These are phyloP conservation scores for Sebastes kiyomatsui DNA, from an alignment of 2,797 vertebrate genomes.

Conservation along the genomic window DNA sequence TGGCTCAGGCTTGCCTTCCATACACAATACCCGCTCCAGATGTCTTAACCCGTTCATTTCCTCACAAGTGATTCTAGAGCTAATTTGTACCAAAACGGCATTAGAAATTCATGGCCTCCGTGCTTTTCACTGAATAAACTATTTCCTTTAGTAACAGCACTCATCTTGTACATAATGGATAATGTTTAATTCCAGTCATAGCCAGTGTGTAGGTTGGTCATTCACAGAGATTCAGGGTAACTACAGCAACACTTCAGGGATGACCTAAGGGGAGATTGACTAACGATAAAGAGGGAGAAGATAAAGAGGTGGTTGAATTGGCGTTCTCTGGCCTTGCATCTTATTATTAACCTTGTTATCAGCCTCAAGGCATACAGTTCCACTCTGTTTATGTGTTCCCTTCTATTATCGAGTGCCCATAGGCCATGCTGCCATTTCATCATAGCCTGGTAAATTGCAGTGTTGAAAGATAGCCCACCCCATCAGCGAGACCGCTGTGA, in stretches of 20 bases:
- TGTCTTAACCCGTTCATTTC: conserved; percentile 52
- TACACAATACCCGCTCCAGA: conserved; percentile 43
- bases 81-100: conserved; percentile 13
- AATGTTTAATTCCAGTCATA: conserved; percentile 28
- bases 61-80: conserved; percentile 4
- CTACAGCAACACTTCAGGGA: conserved; percentile 5
- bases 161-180: conserved; percentile 20
- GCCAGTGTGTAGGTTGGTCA: conserved; percentile 13
- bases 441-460: conserved; percentile 42
- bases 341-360: conserved; percentile 57
- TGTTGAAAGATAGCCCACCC: conserved; percentile 42
- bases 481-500: conserved; percentile 28
- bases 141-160: conserved; percentile 9
- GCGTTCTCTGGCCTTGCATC: conserved; percentile 15
- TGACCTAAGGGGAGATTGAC: conserved; percentile 27
- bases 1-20: conserved; percentile 55
- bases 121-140: conserved; percentile 14
- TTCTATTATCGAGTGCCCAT: conserved; percentile 29
- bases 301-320: conserved; percentile 28
- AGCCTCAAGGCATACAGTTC: conserved; percentile 30
- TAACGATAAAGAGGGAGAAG: conserved; percentile 11
- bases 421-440: conserved; percentile 46
- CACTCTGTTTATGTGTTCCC: conserved; percentile 36
- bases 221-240: conserved; percentile 1
- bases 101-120: conserved; percentile 21